Percentiles rank a stretch among this genome's conserved stretches.
Evolutionary conservation across 2,888 invertebrate genomes (phyloP).

Genomic region (Melanostoma scalare): DNA sequence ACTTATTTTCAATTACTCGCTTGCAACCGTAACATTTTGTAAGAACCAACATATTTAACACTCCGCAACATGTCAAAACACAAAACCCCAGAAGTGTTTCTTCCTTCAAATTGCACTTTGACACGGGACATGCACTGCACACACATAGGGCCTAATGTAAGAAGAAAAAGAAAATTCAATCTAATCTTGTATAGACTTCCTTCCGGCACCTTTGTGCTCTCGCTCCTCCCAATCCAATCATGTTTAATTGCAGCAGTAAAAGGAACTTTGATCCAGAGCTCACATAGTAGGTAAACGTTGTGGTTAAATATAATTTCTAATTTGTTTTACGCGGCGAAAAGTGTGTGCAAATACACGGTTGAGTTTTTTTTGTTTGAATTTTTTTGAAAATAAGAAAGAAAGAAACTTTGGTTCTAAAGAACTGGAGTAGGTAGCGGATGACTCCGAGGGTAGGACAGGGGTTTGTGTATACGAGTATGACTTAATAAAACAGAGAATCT

Average conservation of each 20-base stretch:
- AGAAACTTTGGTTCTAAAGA: not conserved
- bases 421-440: not conserved
- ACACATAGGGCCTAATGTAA: slow-evolving; percentile 17
- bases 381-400: slow-evolving; percentile 15
- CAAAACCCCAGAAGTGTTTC: not conserved
- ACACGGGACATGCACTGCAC: slow-evolving; percentile 30
- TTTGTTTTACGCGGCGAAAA: slow-evolving; percentile 44
- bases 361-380: not conserved
- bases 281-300: slow-evolving; percentile 24
- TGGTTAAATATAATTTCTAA: slow-evolving; percentile 61
- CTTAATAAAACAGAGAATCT: slow-evolving; percentile 66
- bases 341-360: slow-evolving; percentile 27
- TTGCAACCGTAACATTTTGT: slow-evolving; percentile 57
- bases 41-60: slow-evolving; percentile 53
- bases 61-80: not conserved
- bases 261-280: slow-evolving; percentile 23
- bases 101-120: slow-evolving; percentile 50
- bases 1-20: slow-evolving; percentile 59
- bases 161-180: slow-evolving; percentile 30
- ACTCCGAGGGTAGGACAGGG: not conserved
- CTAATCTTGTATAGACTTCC: slow-evolving; percentile 54
- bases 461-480: slow-evolving; percentile 14
- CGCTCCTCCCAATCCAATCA: slow-evolving; percentile 1
- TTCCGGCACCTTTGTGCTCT: slow-evolving; percentile 40
- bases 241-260: slow-evolving; percentile 39